These are phyloP conservation scores for Poecilia latipinna DNA, from an alignment of 2,113 vertebrate species.

Conservation along the genomic window DNA sequence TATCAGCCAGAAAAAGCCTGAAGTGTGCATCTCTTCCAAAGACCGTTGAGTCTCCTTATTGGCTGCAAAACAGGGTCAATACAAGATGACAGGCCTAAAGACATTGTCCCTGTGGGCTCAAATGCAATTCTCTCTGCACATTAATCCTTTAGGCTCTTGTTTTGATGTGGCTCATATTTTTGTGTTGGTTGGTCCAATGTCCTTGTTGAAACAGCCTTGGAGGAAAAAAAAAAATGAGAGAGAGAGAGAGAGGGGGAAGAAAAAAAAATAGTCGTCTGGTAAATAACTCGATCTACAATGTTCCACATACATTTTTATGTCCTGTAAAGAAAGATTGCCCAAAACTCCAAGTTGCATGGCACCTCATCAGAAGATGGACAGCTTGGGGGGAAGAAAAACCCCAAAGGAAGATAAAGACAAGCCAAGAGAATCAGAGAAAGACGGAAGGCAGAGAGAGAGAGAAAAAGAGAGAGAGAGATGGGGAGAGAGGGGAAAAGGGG, in stretches of 20 bases:
- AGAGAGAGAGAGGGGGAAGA: background rate
- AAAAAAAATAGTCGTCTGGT: conserved; percentile 21
- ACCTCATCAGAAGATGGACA: conserved; percentile 19
- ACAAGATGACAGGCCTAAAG: background rate
- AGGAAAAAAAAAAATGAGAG: background rate
- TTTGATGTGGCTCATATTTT: conserved; percentile 32
- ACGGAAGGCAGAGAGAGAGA: background rate
- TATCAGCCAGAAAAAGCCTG: background rate
- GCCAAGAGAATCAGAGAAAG: conserved; percentile 8
- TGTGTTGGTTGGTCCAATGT: conserved; percentile 36
- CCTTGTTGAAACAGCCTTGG: conserved; percentile 63
- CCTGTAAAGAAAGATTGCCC: conserved; percentile 29
- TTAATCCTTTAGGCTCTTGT: conserved; percentile 48
- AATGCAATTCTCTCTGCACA: background rate
- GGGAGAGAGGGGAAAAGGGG: conserved; percentile 19
- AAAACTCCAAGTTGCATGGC: conserved; percentile 43
- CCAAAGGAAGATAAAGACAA: conserved; percentile 25
- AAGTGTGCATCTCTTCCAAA: background rate
- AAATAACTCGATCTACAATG: conserved; percentile 36
- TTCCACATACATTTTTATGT: conserved; percentile 19
- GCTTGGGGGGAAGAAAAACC: conserved; percentile 11
- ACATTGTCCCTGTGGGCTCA: conserved; percentile 13
- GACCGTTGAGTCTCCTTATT: background rate
- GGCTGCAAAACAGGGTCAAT: conserved; percentile 9
- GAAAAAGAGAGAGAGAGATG: conserved; percentile 19